These are phyloP conservation scores for Epizoanthus rinbou DNA, from an alignment of 92 coral and sea anemone genomes.

Conservation along the genomic window DNA sequence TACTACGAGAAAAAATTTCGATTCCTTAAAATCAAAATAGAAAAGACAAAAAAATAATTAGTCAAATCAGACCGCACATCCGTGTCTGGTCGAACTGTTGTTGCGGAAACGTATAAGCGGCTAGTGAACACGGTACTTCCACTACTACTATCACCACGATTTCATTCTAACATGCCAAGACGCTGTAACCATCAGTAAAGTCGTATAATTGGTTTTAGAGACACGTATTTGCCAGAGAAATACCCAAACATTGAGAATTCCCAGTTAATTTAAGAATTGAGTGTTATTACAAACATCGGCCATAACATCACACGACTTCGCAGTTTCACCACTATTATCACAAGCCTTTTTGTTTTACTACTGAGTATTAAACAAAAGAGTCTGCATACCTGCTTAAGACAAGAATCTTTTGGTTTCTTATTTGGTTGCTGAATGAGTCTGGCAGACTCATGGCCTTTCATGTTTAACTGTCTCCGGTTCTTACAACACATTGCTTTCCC, in stretches of 20 bases:
- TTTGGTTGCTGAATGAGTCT: conserved; percentile 28
- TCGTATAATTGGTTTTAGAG: background rate
- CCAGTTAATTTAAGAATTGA: background rate
- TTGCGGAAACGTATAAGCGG: no score
- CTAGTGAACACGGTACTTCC: no score
- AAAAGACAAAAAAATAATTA: background rate
- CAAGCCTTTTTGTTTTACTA: background rate
- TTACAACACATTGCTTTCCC: conserved; percentile 22
- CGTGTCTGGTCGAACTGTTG: no score
- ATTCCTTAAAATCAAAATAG: background rate
- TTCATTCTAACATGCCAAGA: background rate
- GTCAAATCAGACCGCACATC: background rate
- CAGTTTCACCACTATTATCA: background rate
- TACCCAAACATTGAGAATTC: background rate
- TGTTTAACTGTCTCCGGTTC: conserved; percentile 31
- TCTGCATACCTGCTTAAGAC: conserved; percentile 30
- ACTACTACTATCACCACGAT: background rate
- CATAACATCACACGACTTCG: background rate
- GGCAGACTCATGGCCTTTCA: conserved; percentile 36
- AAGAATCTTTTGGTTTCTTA: conserved; percentile 18
- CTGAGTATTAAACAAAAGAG: background rate
- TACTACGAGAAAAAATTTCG: background rate
- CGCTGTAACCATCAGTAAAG: background rate
- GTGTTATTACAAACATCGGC: background rate
- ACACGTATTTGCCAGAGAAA: conserved; percentile 18